Evolutionary conservation across 1,140 invertebrate genomes (phyloP), one percentile per base, ranked within the genome.

Genomic region (Hyphantria cunea): DNA sequence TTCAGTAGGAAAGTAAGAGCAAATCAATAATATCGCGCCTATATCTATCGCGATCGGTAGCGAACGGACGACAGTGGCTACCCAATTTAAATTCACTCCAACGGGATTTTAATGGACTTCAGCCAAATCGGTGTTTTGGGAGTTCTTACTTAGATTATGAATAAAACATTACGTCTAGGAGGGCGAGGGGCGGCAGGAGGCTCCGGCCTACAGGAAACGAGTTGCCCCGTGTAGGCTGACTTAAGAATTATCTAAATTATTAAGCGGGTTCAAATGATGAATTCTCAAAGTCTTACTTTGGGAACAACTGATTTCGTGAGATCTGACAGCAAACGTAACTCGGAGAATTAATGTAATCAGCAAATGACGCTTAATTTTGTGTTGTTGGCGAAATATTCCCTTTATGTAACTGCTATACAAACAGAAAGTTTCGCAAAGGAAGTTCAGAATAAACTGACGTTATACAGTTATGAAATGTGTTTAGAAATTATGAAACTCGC

Each of bases 51-150:
- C 5, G 17, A 25, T 25, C 17, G 5, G 17, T 25, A 34, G 59
- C 47, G 37, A 44, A 39, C 48, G 34, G 59, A 52, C 50, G 62
- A 58, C 55, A 54, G 52, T 52, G 64, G 63, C 55, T 56, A 33
- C 32, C 15, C 66, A 68, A 82, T 84, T 79, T 72, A 71, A 75
- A 78, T 81, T 79, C 74, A 74, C 75, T 76, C 72, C 73, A 55
- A 58, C 47, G 61, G 69, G 77, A 72, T 77, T 75, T 78, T 80
- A 86, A 83, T 82, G 79, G 79, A 82, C 76, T 78, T 72, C 64
- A 58, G 68, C 69, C 63, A 78, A 83, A 83, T 80, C 76, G 76
- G 47, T 82, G 79, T 82, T 82, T 81, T 73, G 74, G 66, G 74
- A 73, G 66, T 74, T 76, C 63, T 68, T 73, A 74, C 71, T 72